These are phyloP conservation scores for Podarcis raffonei DNA, from an alignment of 2,113 vertebrate species.

Conservation along the genomic window DNA sequence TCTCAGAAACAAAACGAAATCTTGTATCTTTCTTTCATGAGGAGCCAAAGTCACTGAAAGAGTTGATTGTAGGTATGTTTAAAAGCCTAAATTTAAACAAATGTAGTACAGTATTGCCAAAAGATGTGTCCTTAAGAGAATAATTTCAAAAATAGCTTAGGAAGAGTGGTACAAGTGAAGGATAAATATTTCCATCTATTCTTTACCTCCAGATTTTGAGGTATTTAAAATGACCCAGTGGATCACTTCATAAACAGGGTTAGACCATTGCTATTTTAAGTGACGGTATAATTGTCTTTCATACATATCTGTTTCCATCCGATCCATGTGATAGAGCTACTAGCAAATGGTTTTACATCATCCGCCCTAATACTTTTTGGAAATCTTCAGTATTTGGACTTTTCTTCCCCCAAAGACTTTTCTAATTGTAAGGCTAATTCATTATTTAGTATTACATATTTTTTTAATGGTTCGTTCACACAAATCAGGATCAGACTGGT, in stretches of 20 bases:
- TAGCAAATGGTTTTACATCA: not conserved
- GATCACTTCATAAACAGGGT: not conserved
- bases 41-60: slow-evolving; percentile 30
- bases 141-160: not conserved
- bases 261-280: slow-evolving; percentile 2
- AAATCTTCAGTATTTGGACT: not conserved
- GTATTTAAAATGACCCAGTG: not conserved
- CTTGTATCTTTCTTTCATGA: not conserved
- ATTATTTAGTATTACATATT: not conserved
- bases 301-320: not conserved
- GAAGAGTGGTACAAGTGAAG: not conserved
- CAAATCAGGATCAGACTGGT: not conserved
- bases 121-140: slow-evolving; percentile 22
- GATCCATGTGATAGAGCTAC: not conserved
- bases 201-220: not conserved
- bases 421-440: not conserved
- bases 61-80: slow-evolving; percentile 39
- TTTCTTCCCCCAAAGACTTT: not conserved
- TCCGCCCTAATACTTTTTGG: not conserved
- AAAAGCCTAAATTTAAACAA: slow-evolving; percentile 22
- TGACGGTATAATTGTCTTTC: not conserved
- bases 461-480: not conserved
- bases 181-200: not conserved
- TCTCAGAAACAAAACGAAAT: not conserved
- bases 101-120: slow-evolving; percentile 9